phyloP scores from a whole-genome alignment of 2,113 vertebrate genomes.

The Campylomormyrus tamandua region DNA sequence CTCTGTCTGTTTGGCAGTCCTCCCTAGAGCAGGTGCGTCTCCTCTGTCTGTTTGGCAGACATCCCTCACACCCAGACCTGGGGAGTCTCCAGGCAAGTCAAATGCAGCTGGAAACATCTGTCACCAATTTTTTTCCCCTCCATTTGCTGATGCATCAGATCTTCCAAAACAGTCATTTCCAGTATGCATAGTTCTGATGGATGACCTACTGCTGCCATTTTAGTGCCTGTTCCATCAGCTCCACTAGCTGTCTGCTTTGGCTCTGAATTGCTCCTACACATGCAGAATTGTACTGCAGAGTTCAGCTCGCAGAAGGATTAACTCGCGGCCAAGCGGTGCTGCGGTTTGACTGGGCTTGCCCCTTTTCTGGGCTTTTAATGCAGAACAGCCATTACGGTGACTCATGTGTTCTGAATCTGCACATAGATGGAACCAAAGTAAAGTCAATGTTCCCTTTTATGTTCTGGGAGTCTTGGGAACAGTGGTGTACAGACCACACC shows the following conservation, averaged over 20 bases:
- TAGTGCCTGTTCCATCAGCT: background rate
- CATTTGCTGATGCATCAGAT: background rate
- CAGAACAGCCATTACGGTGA: slow-evolving; percentile 27
- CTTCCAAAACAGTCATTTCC: background rate
- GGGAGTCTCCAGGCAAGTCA: background rate
- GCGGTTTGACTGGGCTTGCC: slow-evolving; percentile 1
- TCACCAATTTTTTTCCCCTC: background rate
- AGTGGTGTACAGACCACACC: slow-evolving; percentile 27
- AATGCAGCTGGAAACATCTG: background rate
- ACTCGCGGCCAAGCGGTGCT: background rate
- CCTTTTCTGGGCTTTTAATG: background rate
- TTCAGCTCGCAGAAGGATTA: background rate
- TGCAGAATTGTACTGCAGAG: background rate
- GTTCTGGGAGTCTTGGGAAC: slow-evolving; percentile 28
- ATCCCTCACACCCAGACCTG: background rate
- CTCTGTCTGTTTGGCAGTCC: too few species aligned
- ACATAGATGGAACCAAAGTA: slow-evolving; percentile 21
- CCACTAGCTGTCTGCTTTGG: background rate
- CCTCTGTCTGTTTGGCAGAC: too few species aligned
- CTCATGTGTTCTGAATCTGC: slow-evolving; percentile 32
- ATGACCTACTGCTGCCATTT: background rate
- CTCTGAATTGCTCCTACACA: background rate
- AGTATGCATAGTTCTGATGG: background rate
- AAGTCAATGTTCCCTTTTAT: slow-evolving; percentile 30
- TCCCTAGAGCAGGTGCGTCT: too few species aligned